Percentiles rank a stretch among this genome's conserved stretches.
Evolutionary conservation across 2,113 vertebrate species (phyloP).

Genomic region (Macaca nemestrina): DNA sequence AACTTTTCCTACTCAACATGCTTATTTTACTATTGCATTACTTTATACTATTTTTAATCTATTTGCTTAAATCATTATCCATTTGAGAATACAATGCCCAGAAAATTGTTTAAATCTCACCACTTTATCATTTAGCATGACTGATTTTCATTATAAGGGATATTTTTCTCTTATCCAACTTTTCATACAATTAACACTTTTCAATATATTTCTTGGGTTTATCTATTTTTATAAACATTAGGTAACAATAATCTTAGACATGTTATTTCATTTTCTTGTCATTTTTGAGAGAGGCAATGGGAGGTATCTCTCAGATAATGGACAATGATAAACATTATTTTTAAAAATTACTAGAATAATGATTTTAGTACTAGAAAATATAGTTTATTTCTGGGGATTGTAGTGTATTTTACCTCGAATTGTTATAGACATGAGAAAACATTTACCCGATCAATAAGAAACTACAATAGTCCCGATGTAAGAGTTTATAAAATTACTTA

Average conservation of each 20-base stretch:
- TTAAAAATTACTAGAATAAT: background rate
- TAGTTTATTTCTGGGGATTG: background rate
- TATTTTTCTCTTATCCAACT: background rate
- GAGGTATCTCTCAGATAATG: background rate
- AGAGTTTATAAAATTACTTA: background rate
- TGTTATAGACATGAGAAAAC: background rate
- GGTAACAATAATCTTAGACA: background rate
- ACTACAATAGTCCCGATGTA: background rate
- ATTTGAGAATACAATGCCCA: background rate
- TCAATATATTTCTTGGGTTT: background rate
- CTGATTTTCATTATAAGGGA: background rate
- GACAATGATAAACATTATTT: background rate
- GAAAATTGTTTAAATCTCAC: background rate
- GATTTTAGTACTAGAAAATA: conserved; percentile 8
- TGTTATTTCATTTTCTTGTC: background rate
- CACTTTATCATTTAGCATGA: background rate
- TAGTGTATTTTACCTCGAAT: background rate
- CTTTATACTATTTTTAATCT: background rate
- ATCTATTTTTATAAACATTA: conserved; percentile 8
- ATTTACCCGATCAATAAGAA: background rate
- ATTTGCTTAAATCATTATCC: background rate
- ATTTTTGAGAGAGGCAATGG: background rate
- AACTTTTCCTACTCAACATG: background rate
- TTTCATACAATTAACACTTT: background rate
- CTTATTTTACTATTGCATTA: background rate